phyloP scores from a whole-genome alignment of 2,888 invertebrate species.

The Phaedon cochleariae region DNA sequence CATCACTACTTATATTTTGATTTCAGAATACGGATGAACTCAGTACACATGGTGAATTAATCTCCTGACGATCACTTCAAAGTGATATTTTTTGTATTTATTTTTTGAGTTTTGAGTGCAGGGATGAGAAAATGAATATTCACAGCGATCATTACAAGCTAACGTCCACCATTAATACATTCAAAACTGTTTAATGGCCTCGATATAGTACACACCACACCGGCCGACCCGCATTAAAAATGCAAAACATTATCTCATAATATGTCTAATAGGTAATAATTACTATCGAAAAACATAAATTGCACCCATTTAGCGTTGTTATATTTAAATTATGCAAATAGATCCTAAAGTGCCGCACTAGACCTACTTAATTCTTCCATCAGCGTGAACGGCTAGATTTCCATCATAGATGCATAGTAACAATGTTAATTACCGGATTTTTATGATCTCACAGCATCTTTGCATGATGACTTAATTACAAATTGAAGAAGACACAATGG shows the following conservation, averaged over 20 bases:
- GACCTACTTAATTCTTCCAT: neutral
- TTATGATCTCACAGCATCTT: constrained; percentile 19
- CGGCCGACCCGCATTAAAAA: constrained; percentile 16
- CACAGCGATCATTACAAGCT: neutral
- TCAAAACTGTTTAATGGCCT: neutral
- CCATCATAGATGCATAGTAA: constrained; percentile 26
- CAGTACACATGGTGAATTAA: too few relatives aligned
- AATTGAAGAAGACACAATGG: constrained; percentile 7
- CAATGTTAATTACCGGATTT: constrained; percentile 29
- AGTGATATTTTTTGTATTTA: too few relatives aligned
- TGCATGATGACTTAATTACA: constrained; percentile 25
- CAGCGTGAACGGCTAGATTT: constrained; percentile 19
- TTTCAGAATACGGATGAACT: too few relatives aligned
- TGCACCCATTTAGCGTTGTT: constrained; percentile 10
- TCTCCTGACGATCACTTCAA: too few relatives aligned
- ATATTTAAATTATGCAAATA: constrained; percentile 19
- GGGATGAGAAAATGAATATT: neutral
- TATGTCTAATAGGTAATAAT: constrained; percentile 30
- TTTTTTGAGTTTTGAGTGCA: too few relatives aligned
- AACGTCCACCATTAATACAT: neutral
- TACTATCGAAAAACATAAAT: constrained; percentile 26
- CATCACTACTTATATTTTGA: too few relatives aligned
- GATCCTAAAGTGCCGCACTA: neutral
- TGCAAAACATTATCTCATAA: constrained; percentile 22
- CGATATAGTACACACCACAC: neutral